Base-by-base conservation (phyloP, 2,888 invertebrate genomes). In the Acronicta leporina region DNA sequence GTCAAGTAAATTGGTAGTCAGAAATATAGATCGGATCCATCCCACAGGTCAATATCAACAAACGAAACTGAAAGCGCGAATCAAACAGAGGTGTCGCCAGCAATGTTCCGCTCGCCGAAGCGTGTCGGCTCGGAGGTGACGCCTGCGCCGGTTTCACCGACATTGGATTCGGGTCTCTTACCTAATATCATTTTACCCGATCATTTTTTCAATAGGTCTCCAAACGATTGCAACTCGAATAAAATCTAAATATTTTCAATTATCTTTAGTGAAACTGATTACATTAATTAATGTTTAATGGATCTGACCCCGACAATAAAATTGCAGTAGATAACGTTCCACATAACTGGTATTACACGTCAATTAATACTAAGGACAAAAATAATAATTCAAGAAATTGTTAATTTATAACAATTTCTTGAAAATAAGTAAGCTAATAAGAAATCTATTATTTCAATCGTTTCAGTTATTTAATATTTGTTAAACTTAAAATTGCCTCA, bases 21-120 rank as follows among this genome's bases (percentile, higher is more conserved):
- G 4, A 33, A 33, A 33, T 30, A 35, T 13, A n/a, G 38, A 38
- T 38, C 5, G 59, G 52, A 49, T 68, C 51, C 54, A 52, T 52
- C 14, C 38, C 33, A n/a, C 47, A 20, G 54, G 35, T 47, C 58
- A 48, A 65, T 33, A 43, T 44, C 27, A 52, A 48, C 41, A 60
- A 64, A 65, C 66, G 73, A 84, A 87, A 86, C 83, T 62, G 86
- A 88, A 89, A 90, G 84, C 83, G 80, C 82, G 76, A 82, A 82
- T 77, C 81, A 82, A 83, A 82, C 74, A 84, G 79, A 85, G 80
- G 88, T 88, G 89, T 90, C 88, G 87, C 85, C 86, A 88, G 84
- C 89, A 87, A 91, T 91, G 87, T 92, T 91, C 85, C 89, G 92
- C 88, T 89, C 88, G 80, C 82, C 77, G 79, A 84, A 90, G 87